Base-by-base conservation (phyloP, 2,113 vertebrate species). In the Mohoua ochrocephala region DNA sequence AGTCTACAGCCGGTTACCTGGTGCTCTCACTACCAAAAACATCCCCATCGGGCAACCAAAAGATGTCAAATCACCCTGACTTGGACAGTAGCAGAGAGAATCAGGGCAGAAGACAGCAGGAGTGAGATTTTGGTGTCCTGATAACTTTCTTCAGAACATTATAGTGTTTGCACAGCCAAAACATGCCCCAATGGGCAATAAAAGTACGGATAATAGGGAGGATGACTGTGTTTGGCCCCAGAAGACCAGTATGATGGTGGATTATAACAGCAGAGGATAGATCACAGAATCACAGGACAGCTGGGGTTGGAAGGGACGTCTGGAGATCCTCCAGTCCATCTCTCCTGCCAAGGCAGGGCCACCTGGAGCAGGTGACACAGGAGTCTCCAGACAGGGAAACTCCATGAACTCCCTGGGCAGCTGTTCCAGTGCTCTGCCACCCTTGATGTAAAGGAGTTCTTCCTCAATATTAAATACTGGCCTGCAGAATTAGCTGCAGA, bases 251-350 rank as follows among this genome's bases (percentile, higher is more conserved):
- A 4, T n/a, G 50, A 53, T 45, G 44, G 17, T 50, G 84, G 68
- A 63, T 83, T 64, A 35, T 30, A 75, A 53, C 45, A 42, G 50
- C 39, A 47, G 27, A 50, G 28, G n/a, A 57, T 2, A 47, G 27
- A 56, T 2, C 26, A 49, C 35, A 49, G 35, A 41, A 63, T 31
- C 15, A 28, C 8, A 19, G 23, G 15, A 30, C 17, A 47, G 9
- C 0, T 56, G 35, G 11, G 17, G 6, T 27, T 54, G 54, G 39
- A 70, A 41, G 21, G 6, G 14, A 37, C 0, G 0, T 13, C 9
- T 80, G 35, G n/a, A 54, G 14, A 47, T 10, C 15, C n/a, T 41
- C 30, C 42, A 56, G 19, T 23, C n/a, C n/a, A 28, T 19, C 4
- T 2, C 7, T 5, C 3, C n/a, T 13, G 23, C 28, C 50, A 28